Conservation (phyloP, 2,888 invertebrate species). For the Pandemis corylana region DNA sequence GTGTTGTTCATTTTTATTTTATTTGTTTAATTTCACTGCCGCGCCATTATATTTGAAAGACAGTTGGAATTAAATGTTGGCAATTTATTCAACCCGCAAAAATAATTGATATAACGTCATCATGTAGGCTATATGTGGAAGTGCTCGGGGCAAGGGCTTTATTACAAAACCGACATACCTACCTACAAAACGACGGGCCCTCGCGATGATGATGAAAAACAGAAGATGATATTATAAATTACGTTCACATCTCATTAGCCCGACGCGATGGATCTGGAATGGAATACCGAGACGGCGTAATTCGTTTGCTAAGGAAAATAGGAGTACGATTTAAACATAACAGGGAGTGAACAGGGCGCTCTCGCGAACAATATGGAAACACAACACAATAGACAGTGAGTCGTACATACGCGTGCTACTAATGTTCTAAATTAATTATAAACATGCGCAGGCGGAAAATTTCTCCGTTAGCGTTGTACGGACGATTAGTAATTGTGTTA, state of each 20-base stretch:
- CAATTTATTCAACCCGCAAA: conserved; percentile 45
- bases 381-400: conserved; percentile 60
- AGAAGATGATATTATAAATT: conserved; percentile 42
- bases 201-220: conserved; percentile 36
- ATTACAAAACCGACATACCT: conserved; percentile 47
- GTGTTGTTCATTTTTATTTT: conserved; percentile 63
- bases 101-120: conserved; percentile 42
- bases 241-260: conserved; percentile 47
- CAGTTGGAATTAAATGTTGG: conserved; percentile 51
- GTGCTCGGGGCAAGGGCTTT: conserved; percentile 45
- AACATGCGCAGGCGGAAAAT: conserved; percentile 61
- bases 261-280: conserved; percentile 40
- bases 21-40: conserved; percentile 56
- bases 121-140: conserved; percentile 31
- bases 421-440: conserved; percentile 70
- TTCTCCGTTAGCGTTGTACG: conserved; percentile 54
- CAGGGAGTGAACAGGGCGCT: conserved; percentile 49
- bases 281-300: conserved; percentile 40
- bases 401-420: conserved; percentile 53
- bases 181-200: conserved; percentile 38
- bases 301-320: conserved; percentile 56
- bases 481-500: conserved; percentile 61
- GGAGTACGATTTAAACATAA: conserved; percentile 61
- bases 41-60: conserved; percentile 53
- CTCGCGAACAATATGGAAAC: conserved; percentile 56